Base-by-base conservation (phyloP, 1,140 invertebrate genomes). In the Danaus melanippus region DNA sequence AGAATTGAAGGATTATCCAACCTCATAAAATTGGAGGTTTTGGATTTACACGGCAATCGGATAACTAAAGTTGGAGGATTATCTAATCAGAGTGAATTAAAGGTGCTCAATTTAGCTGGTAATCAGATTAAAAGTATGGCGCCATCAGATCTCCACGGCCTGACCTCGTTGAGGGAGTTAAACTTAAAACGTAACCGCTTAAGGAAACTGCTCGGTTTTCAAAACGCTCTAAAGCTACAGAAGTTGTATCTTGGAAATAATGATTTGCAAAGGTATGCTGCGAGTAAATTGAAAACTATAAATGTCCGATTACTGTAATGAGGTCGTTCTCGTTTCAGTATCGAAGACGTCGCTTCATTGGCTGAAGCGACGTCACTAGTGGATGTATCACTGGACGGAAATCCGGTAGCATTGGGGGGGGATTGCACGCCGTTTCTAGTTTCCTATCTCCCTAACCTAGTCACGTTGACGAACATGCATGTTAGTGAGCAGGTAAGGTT, bases 41-140 rank as follows among this genome's bases (percentile, higher is more conserved):
- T 97, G 49, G 96, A 98, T 87, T 87, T 97, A 56, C 96, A 98
- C 84, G 95, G 95, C 8, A 97, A 97, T 87, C 93, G 95, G 79
- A 93, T 97, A 62, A 87, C 87, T 41, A 85, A 88, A 71, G 84
- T 88, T 5, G 81, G 78, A 46, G 86, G 88, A 10, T 82, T 90
- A 60, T 87, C 85, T 8, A 89, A 88, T 59, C 79, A 91, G 46
- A 90, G 90, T 67, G 92, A 95, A 61, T 84, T 98, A 3, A 95
- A 97, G 86, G 95, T 97, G 0, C 87, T 98, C 8, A 98, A 98
- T 88, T 89, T 97, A 62, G 96, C 96, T 42, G 96, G 95, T 0
- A 98, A 98, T 84, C 92, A 94, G 74, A 92, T 98, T 46, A 90
- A 92, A 63, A 89, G 88, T 56, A 91, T 97, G 48, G 91, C 92